A percentile compares a stretch with the other conserved stretches of the same genome.
These are phyloP conservation scores for Drosophila rellima DNA, from an alignment of 2,888 invertebrate species.

Conservation along the genomic window DNA sequence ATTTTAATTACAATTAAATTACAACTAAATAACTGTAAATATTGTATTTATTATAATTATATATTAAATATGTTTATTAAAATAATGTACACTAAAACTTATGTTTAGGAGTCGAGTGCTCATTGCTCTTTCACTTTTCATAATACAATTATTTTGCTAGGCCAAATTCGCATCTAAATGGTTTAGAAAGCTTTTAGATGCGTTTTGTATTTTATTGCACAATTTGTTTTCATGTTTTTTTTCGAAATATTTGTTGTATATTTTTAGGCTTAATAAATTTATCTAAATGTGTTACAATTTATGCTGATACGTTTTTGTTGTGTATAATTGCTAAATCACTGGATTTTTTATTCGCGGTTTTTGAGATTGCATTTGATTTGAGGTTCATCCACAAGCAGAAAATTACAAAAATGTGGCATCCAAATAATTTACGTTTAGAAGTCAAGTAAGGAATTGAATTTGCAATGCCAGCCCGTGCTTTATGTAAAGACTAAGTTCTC, in stretches of 20 bases:
- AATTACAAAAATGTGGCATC: conserved; percentile 65
- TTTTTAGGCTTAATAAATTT: conserved; percentile 45
- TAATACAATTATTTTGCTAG: conserved; percentile 36
- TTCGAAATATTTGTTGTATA: conserved; percentile 46
- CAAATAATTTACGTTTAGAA: conserved; percentile 70
- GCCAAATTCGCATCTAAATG: conserved; percentile 48
- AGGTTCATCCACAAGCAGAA: conserved; percentile 48
- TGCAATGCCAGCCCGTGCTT: conserved; percentile 63
- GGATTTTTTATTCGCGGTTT: conserved; percentile 55
- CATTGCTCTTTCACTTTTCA: conserved; percentile 53
- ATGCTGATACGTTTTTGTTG: conserved; percentile 67
- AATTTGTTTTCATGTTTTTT: conserved; percentile 16
- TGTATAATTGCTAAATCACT: conserved; percentile 71
- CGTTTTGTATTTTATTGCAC: conserved; percentile 55
- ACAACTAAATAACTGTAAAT: conserved; percentile 76
- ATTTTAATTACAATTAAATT: conserved; percentile 66
- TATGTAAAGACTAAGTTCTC: conserved; percentile 50
- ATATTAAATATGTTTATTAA: conserved; percentile 35
- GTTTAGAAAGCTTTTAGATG: conserved; percentile 27
- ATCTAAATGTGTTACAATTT: conserved; percentile 38
- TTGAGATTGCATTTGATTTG: conserved; percentile 33
- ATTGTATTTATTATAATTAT: conserved; percentile 23
- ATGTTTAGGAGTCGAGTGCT: conserved; percentile 60
- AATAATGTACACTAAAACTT: conserved; percentile 63
- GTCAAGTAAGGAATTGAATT: conserved; percentile 51